Evolutionary conservation across 2,113 vertebrate species (phyloP).

Genomic region (Catharus fuscescens): DNA sequence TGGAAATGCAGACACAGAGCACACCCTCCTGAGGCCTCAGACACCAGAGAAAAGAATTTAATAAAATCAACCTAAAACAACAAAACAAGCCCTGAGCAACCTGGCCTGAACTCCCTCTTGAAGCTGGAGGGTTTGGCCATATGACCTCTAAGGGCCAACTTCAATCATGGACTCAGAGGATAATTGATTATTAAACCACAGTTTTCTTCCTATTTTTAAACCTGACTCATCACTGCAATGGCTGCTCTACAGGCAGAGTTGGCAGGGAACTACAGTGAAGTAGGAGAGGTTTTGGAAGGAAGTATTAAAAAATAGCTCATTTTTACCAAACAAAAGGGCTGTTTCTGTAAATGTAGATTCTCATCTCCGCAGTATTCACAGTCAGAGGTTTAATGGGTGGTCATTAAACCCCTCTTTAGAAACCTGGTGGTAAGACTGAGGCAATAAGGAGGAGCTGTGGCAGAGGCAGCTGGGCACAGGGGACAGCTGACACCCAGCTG

Average conservation of each 20-base stretch:
- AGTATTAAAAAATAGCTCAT: not conserved
- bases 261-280: not conserved
- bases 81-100: not conserved
- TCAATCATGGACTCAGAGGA: not conserved
- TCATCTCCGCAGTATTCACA: not conserved
- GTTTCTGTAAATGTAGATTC: not conserved
- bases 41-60: not conserved
- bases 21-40: not conserved
- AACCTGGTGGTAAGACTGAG: not conserved
- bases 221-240: not conserved
- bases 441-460: not conserved
- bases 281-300: not conserved
- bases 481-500: not conserved
- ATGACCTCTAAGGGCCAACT: not conserved
- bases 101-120: not conserved
- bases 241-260: not conserved
- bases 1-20: not conserved
- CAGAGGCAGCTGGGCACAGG: fast-evolving
- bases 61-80: not conserved
- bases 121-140: not conserved
- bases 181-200: not conserved
- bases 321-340: not conserved
- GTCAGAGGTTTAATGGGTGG: not conserved
- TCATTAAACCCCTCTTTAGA: not conserved
- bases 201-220: not conserved